Evolutionary conservation across 1,140 invertebrate species (phyloP).

Genomic region (Cotesia vestalis): DNA sequence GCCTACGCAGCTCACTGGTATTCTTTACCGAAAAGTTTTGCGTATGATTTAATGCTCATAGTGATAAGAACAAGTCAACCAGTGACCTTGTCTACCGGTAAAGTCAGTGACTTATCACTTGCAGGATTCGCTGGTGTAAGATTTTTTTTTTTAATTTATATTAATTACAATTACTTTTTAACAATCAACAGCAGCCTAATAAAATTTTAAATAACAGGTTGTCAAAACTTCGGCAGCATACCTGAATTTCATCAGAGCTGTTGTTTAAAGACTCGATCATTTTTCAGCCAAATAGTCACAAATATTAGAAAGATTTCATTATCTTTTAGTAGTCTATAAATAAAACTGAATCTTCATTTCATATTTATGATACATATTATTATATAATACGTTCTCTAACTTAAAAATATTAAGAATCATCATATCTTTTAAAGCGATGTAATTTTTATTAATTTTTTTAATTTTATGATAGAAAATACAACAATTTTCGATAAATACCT

Average conservation of each 20-base stretch:
- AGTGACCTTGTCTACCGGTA: slow-evolving; percentile 46
- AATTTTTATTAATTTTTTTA: no score
- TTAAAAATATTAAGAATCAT: no score
- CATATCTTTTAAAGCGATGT: no score
- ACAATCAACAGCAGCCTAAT: not conserved
- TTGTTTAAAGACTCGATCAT: slow-evolving; percentile 29
- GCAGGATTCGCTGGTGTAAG: slow-evolving; percentile 50
- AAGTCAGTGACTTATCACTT: slow-evolving; percentile 52
- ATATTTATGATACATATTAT: no score
- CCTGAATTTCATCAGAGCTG: slow-evolving; percentile 51
- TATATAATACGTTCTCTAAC: no score
- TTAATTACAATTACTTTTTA: not conserved
- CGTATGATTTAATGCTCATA: slow-evolving; percentile 44
- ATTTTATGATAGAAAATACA: no score
- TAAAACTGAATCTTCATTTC: not conserved
- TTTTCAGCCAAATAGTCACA: slow-evolving; percentile 8
- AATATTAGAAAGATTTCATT: not conserved
- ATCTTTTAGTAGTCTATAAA: slow-evolving; percentile 17
- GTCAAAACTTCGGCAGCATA: slow-evolving; percentile 54
- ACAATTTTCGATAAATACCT: no score
- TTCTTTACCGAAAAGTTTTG: slow-evolving; percentile 44
- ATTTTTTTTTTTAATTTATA: not conserved
- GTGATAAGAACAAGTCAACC: slow-evolving; percentile 47
- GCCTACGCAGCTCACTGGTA: slow-evolving; percentile 50
- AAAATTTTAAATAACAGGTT: slow-evolving; percentile 41